Conservation (phyloP, 2,113 vertebrate species). For the Diadophis punctatus region DNA sequence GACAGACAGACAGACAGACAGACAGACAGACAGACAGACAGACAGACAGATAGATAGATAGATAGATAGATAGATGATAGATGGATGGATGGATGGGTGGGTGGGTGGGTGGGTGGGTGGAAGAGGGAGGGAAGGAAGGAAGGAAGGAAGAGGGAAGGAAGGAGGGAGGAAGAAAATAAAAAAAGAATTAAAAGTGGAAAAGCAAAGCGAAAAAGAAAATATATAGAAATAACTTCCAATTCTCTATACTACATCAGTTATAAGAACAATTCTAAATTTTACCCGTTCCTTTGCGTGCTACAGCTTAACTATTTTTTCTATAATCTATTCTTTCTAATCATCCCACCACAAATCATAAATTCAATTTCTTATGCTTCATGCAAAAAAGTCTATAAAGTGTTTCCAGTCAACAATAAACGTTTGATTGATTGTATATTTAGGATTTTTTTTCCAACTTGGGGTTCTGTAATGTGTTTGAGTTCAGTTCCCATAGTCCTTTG, state of each 20-base stretch:
- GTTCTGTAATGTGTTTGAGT: background rate
- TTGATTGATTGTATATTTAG: background rate
- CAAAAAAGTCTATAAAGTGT: background rate
- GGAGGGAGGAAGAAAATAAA: background rate
- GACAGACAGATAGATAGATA: too few relatives aligned
- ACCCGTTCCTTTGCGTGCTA: background rate
- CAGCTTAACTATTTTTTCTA: background rate
- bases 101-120: rapidly evolving
- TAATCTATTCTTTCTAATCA: background rate
- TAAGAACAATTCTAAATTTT: background rate
- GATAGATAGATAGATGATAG: too few relatives aligned
- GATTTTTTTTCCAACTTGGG: background rate
- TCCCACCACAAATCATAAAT: background rate
- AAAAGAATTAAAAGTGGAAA: background rate
- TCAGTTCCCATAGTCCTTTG: background rate
- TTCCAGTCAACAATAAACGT: background rate
- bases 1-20: too few relatives aligned
- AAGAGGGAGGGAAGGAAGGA: background rate
- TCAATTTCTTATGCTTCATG: background rate
- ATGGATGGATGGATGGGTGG: too few relatives aligned
- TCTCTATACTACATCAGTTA: background rate
- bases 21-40: too few relatives aligned
- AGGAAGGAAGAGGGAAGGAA: too few relatives aligned
- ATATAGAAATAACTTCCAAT: background rate
- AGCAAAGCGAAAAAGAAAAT: background rate